Base-by-base conservation (phyloP, 2,888 invertebrate genomes). In the Philereme vetulata region DNA sequence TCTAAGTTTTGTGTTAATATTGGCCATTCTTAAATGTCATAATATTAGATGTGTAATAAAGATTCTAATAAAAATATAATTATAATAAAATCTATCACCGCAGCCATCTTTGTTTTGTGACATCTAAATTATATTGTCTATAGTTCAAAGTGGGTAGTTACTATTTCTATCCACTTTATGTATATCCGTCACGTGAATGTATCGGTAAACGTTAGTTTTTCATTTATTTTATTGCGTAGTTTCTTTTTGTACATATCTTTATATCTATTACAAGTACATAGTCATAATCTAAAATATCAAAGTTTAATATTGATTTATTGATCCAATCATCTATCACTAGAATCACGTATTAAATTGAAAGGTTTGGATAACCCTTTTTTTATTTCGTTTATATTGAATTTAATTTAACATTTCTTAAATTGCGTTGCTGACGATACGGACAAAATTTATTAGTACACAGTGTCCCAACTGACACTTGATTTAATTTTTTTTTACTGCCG, bases 41-140 rank as follows among this genome's bases (percentile, higher is more conserved):
- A 85, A 87, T 87, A 66, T 66, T 86, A 86, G 82, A 82, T 86
- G 81, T 88, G 84, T 88, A 85, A 82, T 84, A 88, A 86, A 88
- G 85, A 80, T 84, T 87, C 77, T 78, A 85, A 79, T 83, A 74
- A 75, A 79, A 83, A 81, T 80, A 75, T 78, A 76, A 80, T 74
- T 76, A 74, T 75, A 72, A 74, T 76, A 75, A 80, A 80, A 74
- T 76, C 72, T 73, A 76, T 78, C 75, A 53, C 42, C 75, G 74
- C 76, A 76, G 68, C 71, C 69, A 75, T 74, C 60, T 72, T 76
- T 76, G 70, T 78, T 81, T 80, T 75, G 74, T 81, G 78, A 76
- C 74, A 76, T 82, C 73, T 70, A 61, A 59, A 70, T 68, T 71
- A 67, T 69, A 68, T 75, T 72, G 74, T 72, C 67, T 72, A 70